phyloP scores from a whole-genome alignment of 2,113 vertebrate species.

The Oceanites oceanicus region DNA sequence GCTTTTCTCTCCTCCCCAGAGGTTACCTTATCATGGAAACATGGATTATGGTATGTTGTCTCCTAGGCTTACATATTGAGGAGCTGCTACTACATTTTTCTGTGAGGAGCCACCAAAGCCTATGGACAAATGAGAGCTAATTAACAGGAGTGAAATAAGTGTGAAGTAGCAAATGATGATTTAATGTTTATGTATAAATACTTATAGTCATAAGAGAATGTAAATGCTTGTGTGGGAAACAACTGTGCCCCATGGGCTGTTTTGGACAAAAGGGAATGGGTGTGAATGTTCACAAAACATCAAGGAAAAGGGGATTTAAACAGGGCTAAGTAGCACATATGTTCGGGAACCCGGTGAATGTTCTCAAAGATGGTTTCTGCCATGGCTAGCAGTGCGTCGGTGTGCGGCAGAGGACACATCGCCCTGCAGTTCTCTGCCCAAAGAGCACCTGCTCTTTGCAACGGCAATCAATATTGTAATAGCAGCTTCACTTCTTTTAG shows the following conservation, averaged over 20 bases:
- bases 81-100: not conserved
- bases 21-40: not conserved
- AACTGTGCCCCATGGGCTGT: not conserved
- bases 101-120: not conserved
- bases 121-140: not conserved
- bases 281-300: not conserved
- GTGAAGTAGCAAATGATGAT: not conserved
- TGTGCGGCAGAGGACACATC: accelerated
- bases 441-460: accelerated
- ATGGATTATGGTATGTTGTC: accelerated
- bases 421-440: not conserved
- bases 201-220: not conserved
- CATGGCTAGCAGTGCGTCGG: not conserved
- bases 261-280: not conserved
- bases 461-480: not conserved
- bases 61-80: not conserved
- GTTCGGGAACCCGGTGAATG: not conserved
- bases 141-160: not conserved
- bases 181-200: not conserved
- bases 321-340: not conserved
- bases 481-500: not conserved
- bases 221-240: not conserved
- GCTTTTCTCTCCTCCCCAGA: not conserved
- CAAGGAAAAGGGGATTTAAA: not conserved
- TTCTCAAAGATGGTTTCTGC: not conserved